These are phyloP conservation scores for Rhinoderma darwinii DNA, from an alignment of 2,113 vertebrate genomes.

Conservation along the genomic window DNA sequence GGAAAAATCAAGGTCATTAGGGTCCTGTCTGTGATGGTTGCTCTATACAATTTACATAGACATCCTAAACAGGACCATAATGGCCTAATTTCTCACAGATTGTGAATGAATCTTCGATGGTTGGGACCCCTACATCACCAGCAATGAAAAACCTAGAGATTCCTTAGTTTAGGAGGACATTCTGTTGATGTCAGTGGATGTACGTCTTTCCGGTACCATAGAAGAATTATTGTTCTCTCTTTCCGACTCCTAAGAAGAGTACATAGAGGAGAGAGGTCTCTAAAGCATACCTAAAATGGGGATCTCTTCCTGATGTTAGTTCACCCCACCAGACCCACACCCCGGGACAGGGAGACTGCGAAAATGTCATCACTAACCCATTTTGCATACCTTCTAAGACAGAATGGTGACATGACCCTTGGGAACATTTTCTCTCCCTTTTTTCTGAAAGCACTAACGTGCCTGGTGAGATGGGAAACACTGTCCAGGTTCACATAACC, in stretches of 20 bases:
- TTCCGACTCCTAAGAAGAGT: no score
- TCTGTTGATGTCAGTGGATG: background rate
- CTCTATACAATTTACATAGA: background rate
- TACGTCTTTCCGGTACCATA: background rate
- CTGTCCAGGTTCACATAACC: background rate
- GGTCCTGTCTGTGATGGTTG: background rate
- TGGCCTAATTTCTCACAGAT: background rate
- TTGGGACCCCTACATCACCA: background rate
- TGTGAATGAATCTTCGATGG: background rate
- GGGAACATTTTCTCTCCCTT: no score
- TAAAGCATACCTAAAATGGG: no score
- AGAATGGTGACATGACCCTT: background rate
- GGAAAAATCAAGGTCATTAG: background rate
- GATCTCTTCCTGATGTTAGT: no score
- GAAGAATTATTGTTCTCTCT: no score
- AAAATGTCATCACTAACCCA: no score
- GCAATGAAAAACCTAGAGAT: background rate
- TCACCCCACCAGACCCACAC: no score
- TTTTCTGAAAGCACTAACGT: background rate
- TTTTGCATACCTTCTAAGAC: background rate
- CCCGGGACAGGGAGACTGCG: no score
- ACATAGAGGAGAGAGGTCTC: background rate
- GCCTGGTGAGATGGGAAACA: background rate
- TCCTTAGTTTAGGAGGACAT: background rate
- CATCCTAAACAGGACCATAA: background rate